These are phyloP conservation scores for Labeo catla DNA, from an alignment of 2,113 vertebrate genomes.

Conservation along the genomic window DNA sequence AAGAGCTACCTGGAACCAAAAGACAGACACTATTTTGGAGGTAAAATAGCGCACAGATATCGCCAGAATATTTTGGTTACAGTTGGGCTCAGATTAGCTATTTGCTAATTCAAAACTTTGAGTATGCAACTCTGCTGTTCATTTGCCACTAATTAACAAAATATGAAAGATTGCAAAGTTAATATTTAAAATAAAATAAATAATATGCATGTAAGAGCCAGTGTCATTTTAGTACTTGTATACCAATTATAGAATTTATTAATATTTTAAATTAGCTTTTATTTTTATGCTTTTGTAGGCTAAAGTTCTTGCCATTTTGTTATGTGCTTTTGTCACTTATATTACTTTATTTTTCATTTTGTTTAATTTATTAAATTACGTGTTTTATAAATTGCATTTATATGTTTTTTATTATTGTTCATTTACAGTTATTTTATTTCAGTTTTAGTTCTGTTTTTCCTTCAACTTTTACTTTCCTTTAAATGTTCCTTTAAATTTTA, in stretches of 20 bases:
- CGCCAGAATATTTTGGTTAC: background rate
- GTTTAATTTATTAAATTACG: background rate
- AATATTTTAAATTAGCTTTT: background rate
- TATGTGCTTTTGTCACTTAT: background rate
- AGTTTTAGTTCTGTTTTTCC: background rate
- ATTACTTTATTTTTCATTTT: background rate
- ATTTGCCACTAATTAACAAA: too few species aligned
- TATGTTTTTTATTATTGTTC: too few species aligned
- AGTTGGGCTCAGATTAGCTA: background rate
- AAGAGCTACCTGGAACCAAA: slow-evolving; percentile 81
- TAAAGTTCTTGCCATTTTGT: background rate
- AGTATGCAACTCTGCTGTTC: background rate
- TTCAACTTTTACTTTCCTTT: background rate
- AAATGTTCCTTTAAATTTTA: background rate
- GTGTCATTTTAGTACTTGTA: background rate
- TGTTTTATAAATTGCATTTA: too few species aligned
- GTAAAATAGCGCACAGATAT: slow-evolving; percentile 67
- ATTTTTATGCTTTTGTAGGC: background rate
- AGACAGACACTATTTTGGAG: slow-evolving; percentile 90
- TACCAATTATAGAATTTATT: background rate
- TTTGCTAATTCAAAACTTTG: background rate
- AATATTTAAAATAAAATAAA: background rate
- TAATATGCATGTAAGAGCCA: background rate
- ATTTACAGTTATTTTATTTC: background rate
- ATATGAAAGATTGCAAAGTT: background rate